Evolutionary conservation across 1,140 invertebrate genomes (phyloP), one percentile per base, ranked within the genome.

Genomic region (Drosophila biarmipes): DNA sequence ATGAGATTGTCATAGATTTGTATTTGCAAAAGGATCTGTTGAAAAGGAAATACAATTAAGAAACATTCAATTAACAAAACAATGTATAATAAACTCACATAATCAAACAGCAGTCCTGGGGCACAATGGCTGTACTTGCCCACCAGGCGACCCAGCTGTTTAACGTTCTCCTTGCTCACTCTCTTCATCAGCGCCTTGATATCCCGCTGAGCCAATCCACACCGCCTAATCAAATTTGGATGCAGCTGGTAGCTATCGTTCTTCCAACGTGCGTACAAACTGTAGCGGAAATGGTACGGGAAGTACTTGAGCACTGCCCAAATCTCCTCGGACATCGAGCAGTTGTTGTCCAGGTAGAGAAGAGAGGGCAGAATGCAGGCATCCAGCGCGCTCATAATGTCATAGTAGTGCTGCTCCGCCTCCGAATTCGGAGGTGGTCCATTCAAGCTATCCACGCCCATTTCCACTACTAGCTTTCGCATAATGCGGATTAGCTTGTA

Each of bases 1-100:
- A 97, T 99, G 45, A 99, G 94, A 93, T 99, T 99, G 93, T 99
- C 98, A 93, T 98, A 99, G 15, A 97, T 95, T 93, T 99, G 98
- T 75, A 99, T 98, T 94, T 99, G 97, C 59, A 96, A 93, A 27
- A 98, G 92, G 31, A 98, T 94, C 94, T 96, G 77, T 58, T 78
- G 48, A 69, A 38, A 29, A 14, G 35, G 1, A 12, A 31, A 11
- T 66, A 97, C 96, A 27, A 2, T 15, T 38, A 21, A 21, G 1
- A 2, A 27, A 35, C 34, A 12, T 31, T 0, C 2, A 5, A 2
- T 19, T 43, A 12, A 10, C 8, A 29, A 8, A 15, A 10, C 17
- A 0, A 27, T 0, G 0, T 17, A 21, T 14, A 2, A 11, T 5
- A 59, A 31, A 93, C 92, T 80, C 43, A 98, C 97, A 93, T 99